Conservation (phyloP, 2,797 vertebrate species). For the Macropus fuliginosus region DNA sequence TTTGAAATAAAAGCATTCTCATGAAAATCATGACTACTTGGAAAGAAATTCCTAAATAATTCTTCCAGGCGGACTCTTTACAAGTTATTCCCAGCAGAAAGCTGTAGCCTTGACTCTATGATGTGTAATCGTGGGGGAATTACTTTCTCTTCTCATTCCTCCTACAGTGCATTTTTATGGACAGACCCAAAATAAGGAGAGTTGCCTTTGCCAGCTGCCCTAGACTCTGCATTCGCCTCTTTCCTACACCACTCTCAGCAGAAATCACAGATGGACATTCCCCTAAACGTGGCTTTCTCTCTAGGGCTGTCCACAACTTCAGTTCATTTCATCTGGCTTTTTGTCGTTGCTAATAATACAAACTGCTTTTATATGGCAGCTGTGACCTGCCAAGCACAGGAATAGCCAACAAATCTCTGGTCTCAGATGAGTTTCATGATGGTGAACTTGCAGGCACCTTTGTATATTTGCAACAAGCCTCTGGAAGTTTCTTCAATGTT, state of each 20-base stretch:
- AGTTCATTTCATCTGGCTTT: constrained; percentile 18
- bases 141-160: constrained; percentile 5
- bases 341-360: constrained; percentile 11
- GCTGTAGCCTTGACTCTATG: not conserved
- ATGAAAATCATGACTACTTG: not conserved
- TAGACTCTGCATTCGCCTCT: not conserved
- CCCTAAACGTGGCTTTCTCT: constrained; percentile 19
- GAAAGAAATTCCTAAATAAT: constrained; percentile 13
- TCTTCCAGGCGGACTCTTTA: not conserved
- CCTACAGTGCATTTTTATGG: constrained; percentile 20
- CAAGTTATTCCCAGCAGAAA: constrained; percentile 10
- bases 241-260: not conserved
- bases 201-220: constrained; percentile 27
- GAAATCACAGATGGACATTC: constrained; percentile 27
- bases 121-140: constrained; percentile 10
- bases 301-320: not conserved
- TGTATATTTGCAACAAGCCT: constrained; percentile 12
- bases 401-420: not conserved
- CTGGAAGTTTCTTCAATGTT: constrained; percentile 43
- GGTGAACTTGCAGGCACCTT: constrained; percentile 9
- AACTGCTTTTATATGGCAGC: not conserved
- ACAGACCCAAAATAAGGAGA: not conserved
- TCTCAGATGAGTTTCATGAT: constrained; percentile 45
- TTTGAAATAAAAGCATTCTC: not conserved
- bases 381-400: not conserved